A percentile compares a stretch with the other conserved stretches of the same genome.
Conservation (phyloP, 1,140 invertebrate species). For the Drosophila ohnishii region DNA sequence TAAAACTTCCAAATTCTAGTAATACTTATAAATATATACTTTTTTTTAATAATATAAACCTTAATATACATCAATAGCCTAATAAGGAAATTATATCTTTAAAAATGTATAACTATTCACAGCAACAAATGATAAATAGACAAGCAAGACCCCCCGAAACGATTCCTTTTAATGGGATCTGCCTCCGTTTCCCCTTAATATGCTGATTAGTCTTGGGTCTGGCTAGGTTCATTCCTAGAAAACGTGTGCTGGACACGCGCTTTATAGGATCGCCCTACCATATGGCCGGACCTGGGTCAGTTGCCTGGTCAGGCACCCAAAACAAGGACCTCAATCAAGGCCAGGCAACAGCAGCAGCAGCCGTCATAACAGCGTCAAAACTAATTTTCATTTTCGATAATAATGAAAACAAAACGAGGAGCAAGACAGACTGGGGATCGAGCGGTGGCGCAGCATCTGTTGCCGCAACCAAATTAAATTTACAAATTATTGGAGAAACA, state of each 20-base stretch:
- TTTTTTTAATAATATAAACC: too few species aligned
- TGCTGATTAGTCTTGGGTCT: conserved; percentile 60
- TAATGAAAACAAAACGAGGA: conserved; percentile 43
- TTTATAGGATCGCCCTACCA: conserved; percentile 17
- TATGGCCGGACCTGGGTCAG: conserved; percentile 46
- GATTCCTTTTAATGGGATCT: conserved; percentile 13
- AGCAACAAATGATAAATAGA: conserved; percentile 15
- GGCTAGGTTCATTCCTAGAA: conserved; percentile 48
- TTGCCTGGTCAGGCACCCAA: conserved; percentile 47
- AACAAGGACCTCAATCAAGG: conserved; percentile 68
- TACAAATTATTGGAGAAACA: conserved; percentile 68
- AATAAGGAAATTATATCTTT: background rate
- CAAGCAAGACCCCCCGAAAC: conserved; percentile 16
- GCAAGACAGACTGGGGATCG: conserved; percentile 4
- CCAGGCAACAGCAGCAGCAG: conserved; percentile 32
- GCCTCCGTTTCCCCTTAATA: conserved; percentile 29
- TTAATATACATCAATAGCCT: background rate
- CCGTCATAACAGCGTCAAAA: conserved; percentile 79
- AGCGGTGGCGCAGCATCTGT: conserved; percentile 56
- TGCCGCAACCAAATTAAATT: conserved; percentile 70
- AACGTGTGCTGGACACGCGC: conserved; percentile 59
- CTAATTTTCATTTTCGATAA: conserved; percentile 71
- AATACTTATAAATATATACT: too few species aligned
- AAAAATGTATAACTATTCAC: background rate
- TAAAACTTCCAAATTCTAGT: too few species aligned